phyloP scores from a whole-genome alignment of 1,140 invertebrate species.

The Nephila pilipes region DNA sequence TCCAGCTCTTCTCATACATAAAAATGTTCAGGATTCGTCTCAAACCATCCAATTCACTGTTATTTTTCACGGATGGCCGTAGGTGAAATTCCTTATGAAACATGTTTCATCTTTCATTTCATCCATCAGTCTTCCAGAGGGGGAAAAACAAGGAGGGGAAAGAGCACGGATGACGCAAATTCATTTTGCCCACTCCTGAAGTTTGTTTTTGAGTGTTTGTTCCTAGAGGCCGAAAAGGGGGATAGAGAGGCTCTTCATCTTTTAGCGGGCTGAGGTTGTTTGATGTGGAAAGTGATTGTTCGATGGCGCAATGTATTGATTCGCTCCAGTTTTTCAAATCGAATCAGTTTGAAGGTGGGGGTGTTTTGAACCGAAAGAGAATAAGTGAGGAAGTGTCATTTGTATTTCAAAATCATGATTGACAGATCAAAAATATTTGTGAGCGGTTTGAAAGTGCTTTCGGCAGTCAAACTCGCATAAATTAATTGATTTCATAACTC shows the following conservation, averaged over 20 bases:
- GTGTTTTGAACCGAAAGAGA: background rate
- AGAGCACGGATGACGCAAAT: background rate
- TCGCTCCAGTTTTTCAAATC: background rate
- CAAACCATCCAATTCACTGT: background rate
- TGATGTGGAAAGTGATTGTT: background rate
- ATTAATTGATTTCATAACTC: background rate
- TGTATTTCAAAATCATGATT: background rate
- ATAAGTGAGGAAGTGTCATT: background rate
- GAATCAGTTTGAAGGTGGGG: background rate
- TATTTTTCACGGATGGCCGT: background rate
- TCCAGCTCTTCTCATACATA: background rate
- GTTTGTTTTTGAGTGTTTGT: background rate
- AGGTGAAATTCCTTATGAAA: background rate
- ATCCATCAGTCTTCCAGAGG: background rate
- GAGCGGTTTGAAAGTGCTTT: background rate
- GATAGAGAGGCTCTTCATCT: background rate
- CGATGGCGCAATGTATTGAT: background rate
- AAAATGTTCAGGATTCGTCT: background rate
- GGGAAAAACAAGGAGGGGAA: background rate
- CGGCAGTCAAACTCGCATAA: background rate
- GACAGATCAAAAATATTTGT: conserved; percentile 2
- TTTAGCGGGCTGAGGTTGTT: background rate
- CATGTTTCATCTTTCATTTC: background rate
- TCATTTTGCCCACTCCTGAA: conserved; percentile 6
- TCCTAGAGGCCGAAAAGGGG: background rate